Evolutionary conservation across 1,140 invertebrate species (phyloP), one percentile per base, ranked within the genome.

Genomic region (Magallana ariakensis): DNA sequence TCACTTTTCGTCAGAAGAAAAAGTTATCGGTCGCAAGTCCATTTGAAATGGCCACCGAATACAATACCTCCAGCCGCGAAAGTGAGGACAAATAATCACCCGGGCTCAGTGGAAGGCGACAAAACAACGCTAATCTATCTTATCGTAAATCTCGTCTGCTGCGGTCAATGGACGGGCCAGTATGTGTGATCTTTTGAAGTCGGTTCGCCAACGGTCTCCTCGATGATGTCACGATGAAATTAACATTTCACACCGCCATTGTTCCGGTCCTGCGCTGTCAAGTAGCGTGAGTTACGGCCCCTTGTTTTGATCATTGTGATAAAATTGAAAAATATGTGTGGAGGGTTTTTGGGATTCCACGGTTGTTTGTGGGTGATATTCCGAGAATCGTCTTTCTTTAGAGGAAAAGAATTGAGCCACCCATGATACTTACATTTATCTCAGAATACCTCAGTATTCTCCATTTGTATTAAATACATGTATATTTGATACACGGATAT

Each of bases 101-200:
- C 13, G 9, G 8, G 13, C 66, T 26, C 4, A 13, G 66, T 10
- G 3, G 22, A 75, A 13, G 66, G 66, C 33, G 22, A 33, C 11
- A 33, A 75, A 19, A 11, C 66, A 26, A 26, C 6, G 22, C 22
- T 75, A 13, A 75, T 26, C 22, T 26, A 26, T 13, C 10, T 26
- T 75, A 75, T 75, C 66, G 22, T 26, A 26, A 19, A 75, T 75
- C 66, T 75, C 19, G 22, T 26, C 66, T 75, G 5, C 10, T 26
- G 66, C 10, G 66, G 66, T 75, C 66, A 75, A 75, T 75, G 66
- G 66, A 22, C 22, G 10, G 66, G 10, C 9, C 22, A 26, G 11
- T 11, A 75, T 26, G 66, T 75, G 66, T 75, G 66, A 75, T 13
- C 66, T 9, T 75, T 75, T 75, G 66, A 75, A 26, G 66, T 75